A percentile compares a stretch with the other conserved stretches of the same genome.
phyloP scores from a whole-genome alignment of 2,113 vertebrate genomes.

The Aptenodytes patagonicus region DNA sequence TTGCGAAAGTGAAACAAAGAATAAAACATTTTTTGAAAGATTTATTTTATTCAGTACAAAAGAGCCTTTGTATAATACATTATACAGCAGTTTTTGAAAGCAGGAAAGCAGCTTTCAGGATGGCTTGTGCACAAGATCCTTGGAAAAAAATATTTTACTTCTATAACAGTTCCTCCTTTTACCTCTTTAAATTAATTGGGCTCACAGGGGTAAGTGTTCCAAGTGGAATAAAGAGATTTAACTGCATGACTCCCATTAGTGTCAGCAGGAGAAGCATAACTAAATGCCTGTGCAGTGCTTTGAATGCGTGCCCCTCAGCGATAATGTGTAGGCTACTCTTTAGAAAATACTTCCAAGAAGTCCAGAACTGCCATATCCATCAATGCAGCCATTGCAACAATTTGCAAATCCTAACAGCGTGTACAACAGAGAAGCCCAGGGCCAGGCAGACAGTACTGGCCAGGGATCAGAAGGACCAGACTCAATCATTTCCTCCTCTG shows the following conservation, averaged over 20 bases:
- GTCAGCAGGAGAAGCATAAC: slow-evolving; percentile 36
- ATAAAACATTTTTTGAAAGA: not conserved
- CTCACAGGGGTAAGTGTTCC: slow-evolving; percentile 13
- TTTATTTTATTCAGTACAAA: slow-evolving; percentile 15
- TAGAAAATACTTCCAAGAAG: not conserved
- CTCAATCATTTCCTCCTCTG: not conserved
- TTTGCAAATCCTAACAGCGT: not conserved
- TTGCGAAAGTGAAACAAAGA: not conserved
- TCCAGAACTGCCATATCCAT: not conserved
- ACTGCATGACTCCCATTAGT: slow-evolving; percentile 55
- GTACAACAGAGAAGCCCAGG: not conserved
- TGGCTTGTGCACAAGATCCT: not conserved
- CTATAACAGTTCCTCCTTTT: not conserved
- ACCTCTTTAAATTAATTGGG: slow-evolving; percentile 42
- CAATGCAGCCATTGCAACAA: not conserved
- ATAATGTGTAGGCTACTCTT: not conserved
- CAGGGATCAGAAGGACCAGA: not conserved
- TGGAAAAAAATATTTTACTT: not conserved
- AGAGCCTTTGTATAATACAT: not conserved
- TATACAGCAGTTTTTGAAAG: not conserved
- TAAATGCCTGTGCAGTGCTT: not conserved
- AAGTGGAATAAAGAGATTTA: slow-evolving; percentile 47
- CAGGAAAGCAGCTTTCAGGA: not conserved
- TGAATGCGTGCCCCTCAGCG: not conserved
- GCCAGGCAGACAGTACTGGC: not conserved